Percentiles rank a stretch among this genome's conserved stretches.
These are phyloP conservation scores for Napeogenes sylphis DNA, from an alignment of 2,888 invertebrate species.

Conservation along the genomic window DNA sequence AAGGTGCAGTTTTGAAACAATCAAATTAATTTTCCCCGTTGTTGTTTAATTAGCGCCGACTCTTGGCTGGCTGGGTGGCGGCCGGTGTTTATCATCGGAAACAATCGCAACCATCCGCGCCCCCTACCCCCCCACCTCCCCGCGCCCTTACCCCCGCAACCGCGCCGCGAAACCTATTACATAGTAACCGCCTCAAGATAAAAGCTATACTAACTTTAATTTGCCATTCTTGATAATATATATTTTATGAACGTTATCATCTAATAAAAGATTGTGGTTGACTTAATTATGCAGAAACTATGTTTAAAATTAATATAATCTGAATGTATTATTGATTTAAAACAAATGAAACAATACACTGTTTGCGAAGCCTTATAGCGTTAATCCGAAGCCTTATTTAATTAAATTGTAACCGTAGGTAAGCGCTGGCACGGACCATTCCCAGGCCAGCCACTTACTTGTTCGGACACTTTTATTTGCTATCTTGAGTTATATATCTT, in stretches of 20 bases:
- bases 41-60: conserved; percentile 76
- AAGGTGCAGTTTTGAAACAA: conserved; percentile 73
- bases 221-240: conserved; percentile 65
- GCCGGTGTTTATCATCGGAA: conserved; percentile 76
- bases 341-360: conserved; percentile 70
- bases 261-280: conserved; percentile 51
- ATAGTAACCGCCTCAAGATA: conserved; percentile 72
- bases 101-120: conserved; percentile 55
- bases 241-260: too few relatives aligned
- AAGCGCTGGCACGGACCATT: conserved; percentile 56
- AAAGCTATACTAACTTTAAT: conserved; percentile 70
- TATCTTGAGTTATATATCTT: conserved; percentile 27
- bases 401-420: conserved; percentile 71
- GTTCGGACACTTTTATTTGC: conserved; percentile 47
- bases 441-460: conserved; percentile 47
- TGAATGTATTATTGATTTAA: conserved; percentile 36
- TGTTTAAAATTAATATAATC: conserved; percentile 9
- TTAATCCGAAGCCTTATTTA: conserved; percentile 77
- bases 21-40: conserved; percentile 76
- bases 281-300: conserved; percentile 44
- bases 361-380: conserved; percentile 67
- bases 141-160: conserved; percentile 36
- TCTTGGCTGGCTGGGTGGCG: conserved; percentile 70
- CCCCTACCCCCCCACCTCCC: conserved; percentile 38
- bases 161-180: conserved; percentile 65